A percentile compares a stretch with the other conserved stretches of the same genome.
Evolutionary conservation across 1,140 invertebrate genomes (phyloP).

Genomic region (Caenorhabditis remanei): DNA sequence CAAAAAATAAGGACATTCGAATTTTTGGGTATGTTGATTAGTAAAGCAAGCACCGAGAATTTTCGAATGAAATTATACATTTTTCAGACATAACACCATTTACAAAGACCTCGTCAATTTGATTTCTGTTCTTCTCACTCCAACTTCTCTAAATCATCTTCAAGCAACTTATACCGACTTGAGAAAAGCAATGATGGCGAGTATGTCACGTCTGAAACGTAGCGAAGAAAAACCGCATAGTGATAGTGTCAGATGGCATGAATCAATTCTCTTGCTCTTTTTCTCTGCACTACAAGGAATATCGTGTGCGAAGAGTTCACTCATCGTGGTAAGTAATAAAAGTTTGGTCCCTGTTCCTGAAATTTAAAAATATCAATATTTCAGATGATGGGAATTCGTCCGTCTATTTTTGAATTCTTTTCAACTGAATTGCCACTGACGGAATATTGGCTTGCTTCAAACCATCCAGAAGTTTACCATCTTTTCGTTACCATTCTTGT

Average conservation of each 20-base stretch:
- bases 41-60: not conserved
- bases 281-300: constrained; percentile 19
- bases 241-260: constrained; percentile 34
- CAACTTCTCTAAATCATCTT: constrained; percentile 43
- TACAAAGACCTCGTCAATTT: constrained; percentile 39
- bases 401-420: constrained; percentile 55
- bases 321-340: constrained; percentile 47
- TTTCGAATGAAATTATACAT: not conserved
- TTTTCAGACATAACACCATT: constrained; percentile 21
- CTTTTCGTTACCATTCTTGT: not conserved
- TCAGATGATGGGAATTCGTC: constrained; percentile 61
- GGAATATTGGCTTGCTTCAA: constrained; percentile 41
- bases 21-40: not conserved
- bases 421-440: constrained; percentile 28
- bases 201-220: not conserved
- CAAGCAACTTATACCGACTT: constrained; percentile 30
- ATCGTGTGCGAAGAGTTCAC: constrained; percentile 37
- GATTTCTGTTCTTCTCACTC: constrained; percentile 20
- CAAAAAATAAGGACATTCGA: not conserved
- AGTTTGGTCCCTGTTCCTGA: not conserved
- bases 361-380: not conserved
- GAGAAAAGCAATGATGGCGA: constrained; percentile 47
- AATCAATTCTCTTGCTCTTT: constrained; percentile 30
- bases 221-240: constrained; percentile 5
- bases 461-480: constrained; percentile 39